Base-by-base conservation (phyloP, 2,888 invertebrate species). In the Synanthedon formicaeformis region DNA sequence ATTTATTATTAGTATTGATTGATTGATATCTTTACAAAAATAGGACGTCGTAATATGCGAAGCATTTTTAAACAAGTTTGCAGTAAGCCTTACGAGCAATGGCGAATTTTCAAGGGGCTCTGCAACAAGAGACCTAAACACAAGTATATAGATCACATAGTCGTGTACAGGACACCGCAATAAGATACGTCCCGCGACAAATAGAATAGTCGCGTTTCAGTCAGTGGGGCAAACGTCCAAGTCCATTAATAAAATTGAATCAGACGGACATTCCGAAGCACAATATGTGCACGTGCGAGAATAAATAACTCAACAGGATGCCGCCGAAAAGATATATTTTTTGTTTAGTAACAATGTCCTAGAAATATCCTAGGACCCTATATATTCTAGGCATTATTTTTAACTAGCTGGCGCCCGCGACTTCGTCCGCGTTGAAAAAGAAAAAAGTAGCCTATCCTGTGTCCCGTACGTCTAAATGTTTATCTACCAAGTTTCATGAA, bases 191-290 rank as follows among this genome's bases (percentile, higher is more conserved):
- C 69, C 70, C 65, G 73, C 77, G 75, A 73, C 77, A 73, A 75
- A 82, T 75, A 80, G 80, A 84, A 78, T 70, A 65, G 73, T 67
- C 66, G 70, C 75, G 76, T 79, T 78, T 79, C 73, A 81, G 81
- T 86, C 83, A 85, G 75, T 81, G 71, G 87, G 87, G 87, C 86
- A 87, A 83, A 72, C 78, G 80, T 84, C 87, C 87, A 87, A 86
- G 74, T 86, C 87, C 87, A 86, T 87, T 87, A 85, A 86, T 87
- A 87, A 87, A 80, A 86, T 86, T 82, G 87, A 87, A 86, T 85
- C 87, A 85, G 80, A 78, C 81, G 74, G 79, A 81, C 82, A 85
- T 87, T 84, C 85, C 82, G 71, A 65, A 69, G 76, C 78, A 84
- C 81, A 81, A 80, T 75, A 73, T 80, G 75, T 74, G 78, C 85